Percentiles rank a stretch among this genome's conserved stretches.
These are phyloP conservation scores for Phylloscopus trochilus DNA, from an alignment of 2,113 vertebrate species.

Conservation along the genomic window DNA sequence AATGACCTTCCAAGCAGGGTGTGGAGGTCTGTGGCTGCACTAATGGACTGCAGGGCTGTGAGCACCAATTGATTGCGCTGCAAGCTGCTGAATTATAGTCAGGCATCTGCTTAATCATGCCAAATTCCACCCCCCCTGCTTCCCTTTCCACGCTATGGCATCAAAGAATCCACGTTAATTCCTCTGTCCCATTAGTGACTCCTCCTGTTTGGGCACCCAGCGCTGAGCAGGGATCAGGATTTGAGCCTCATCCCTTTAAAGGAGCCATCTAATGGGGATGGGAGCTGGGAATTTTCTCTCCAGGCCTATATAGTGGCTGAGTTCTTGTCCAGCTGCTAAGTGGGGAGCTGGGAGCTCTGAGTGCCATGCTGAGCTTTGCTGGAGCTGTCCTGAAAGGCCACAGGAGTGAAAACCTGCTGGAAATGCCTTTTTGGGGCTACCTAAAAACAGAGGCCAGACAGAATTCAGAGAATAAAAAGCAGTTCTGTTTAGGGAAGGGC, in stretches of 20 bases:
- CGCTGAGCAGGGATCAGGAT: not conserved
- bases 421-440: not conserved
- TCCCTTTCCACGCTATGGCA: not conserved
- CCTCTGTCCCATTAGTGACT: slow-evolving; percentile 56
- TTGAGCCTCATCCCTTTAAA: not conserved
- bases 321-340: not conserved
- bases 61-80: slow-evolving; percentile 22
- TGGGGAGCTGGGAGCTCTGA: not conserved
- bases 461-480: not conserved
- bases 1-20: not conserved
- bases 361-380: not conserved
- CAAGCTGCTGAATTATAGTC: slow-evolving; percentile 42
- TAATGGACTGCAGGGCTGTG: slow-evolving; percentile 21
- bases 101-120: not conserved
- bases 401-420: not conserved
- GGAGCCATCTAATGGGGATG: fast-evolving
- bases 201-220: not conserved
- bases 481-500: not conserved
- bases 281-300: not conserved
- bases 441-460: not conserved
- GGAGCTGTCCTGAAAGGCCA: not conserved
- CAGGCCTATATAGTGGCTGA: not conserved
- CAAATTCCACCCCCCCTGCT: not conserved
- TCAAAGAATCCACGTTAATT: slow-evolving; percentile 50
- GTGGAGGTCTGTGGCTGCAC: not conserved